Conservation (phyloP, 2,888 invertebrate species). For the Drosophila niveifrons region DNA sequence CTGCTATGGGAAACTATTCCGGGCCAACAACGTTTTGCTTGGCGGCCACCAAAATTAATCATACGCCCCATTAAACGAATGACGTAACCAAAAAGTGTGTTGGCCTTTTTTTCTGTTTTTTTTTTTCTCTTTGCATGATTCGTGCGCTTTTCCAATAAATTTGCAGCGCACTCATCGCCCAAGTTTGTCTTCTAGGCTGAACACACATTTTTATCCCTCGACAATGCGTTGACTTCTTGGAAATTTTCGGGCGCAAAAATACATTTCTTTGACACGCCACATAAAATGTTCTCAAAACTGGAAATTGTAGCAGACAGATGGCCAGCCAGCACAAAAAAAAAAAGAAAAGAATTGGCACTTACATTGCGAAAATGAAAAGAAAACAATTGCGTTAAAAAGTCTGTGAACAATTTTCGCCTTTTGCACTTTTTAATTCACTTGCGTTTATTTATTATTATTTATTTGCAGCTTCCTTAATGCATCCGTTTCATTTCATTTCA, state of each 20-base stretch:
- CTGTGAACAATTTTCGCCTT: conserved; percentile 23
- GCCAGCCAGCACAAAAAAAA: conserved; percentile 4
- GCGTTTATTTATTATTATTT: conserved; percentile 56
- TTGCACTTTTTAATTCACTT: conserved; percentile 50
- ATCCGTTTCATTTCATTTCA: conserved; percentile 24
- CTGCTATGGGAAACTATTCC: conserved; percentile 64
- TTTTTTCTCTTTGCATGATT: conserved; percentile 46
- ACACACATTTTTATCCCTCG: not conserved
- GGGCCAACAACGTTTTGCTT: conserved; percentile 15
- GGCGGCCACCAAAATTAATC: conserved; percentile 65
- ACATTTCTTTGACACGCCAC: conserved; percentile 68
- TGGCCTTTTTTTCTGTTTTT: conserved; percentile 27
- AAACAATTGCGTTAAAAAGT: not conserved
- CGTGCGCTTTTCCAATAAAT: conserved; percentile 60
- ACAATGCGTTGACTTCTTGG: conserved; percentile 57
- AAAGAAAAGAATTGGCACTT: conserved; percentile 18
- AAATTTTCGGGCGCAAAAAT: conserved; percentile 60
- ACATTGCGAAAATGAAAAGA: conserved; percentile 28
- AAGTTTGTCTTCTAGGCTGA: conserved; percentile 30
- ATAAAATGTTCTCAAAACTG: conserved; percentile 55
- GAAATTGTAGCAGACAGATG: conserved; percentile 27
- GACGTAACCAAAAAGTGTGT: conserved; percentile 58
- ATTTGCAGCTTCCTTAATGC: conserved; percentile 56
- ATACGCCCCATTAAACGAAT: conserved; percentile 79
- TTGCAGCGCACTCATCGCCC: conserved; percentile 62